These are phyloP conservation scores for Artibeus lituratus DNA, from an alignment of 2,797 vertebrate species.

Conservation along the genomic window DNA sequence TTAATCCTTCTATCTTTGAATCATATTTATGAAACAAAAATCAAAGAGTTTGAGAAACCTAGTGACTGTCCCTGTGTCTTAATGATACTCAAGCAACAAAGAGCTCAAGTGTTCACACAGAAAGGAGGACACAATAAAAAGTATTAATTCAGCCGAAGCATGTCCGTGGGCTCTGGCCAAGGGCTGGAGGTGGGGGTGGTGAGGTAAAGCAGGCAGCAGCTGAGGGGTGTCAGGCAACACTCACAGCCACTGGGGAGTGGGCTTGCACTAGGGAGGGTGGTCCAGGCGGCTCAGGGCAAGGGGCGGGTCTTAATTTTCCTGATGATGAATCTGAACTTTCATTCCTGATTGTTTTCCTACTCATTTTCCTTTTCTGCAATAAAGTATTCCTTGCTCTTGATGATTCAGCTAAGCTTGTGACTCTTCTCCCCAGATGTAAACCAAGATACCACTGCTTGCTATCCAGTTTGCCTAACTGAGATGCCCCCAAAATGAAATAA, in stretches of 20 bases:
- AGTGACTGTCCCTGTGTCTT: background rate
- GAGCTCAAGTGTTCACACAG: background rate
- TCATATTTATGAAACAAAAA: background rate
- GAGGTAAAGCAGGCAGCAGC: rapidly evolving
- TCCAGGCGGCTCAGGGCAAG: background rate
- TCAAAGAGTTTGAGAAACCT: background rate
- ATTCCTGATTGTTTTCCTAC: background rate
- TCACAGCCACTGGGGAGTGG: background rate
- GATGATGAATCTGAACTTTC: background rate
- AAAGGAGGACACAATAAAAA: background rate
- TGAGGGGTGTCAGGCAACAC: background rate
- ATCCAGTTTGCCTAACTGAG: background rate
- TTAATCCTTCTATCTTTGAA: background rate
- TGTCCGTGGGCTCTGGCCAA: background rate
- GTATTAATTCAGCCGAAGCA: background rate
- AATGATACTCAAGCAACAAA: background rate
- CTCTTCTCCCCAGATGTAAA: background rate
- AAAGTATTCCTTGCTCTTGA: background rate
- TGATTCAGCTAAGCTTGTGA: background rate
- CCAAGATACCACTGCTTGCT: background rate
- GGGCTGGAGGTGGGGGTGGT: rapidly evolving
- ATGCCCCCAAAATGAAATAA: background rate
- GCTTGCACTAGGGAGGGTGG: background rate
- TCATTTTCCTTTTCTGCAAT: background rate
- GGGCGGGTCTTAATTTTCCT: background rate